A percentile compares a stretch with the other conserved stretches of the same genome.
phyloP scores from a whole-genome alignment of 2,888 invertebrate species.

The Ophion obscuratus region DNA sequence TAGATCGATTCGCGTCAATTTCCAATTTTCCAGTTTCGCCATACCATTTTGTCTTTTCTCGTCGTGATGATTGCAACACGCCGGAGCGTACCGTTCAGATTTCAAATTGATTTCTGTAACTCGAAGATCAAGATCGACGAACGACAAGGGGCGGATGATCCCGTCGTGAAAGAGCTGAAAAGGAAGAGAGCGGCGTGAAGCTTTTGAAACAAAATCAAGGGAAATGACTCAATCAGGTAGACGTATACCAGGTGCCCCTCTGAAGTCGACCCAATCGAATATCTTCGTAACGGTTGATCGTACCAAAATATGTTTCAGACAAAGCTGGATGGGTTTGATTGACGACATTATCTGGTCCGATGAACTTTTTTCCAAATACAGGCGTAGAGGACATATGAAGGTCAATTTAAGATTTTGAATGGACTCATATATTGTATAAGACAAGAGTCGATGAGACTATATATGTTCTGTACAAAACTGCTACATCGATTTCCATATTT shows the following conservation, averaged over 20 bases:
- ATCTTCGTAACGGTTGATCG: too few species aligned
- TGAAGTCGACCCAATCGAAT: too few species aligned
- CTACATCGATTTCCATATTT: too few species aligned
- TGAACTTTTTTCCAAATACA: too few species aligned
- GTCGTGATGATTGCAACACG: conserved; percentile 22
- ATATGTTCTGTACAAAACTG: too few species aligned
- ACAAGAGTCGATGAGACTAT: too few species aligned
- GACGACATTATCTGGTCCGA: too few species aligned
- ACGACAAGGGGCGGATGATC: conserved; percentile 25
- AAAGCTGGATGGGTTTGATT: too few species aligned
- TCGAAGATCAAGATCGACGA: conserved; percentile 26
- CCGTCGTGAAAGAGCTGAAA: not conserved
- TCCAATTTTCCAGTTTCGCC: conserved; percentile 37
- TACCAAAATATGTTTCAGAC: too few species aligned
- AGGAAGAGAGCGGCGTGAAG: not conserved
- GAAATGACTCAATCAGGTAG: too few species aligned
- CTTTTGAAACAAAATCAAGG: too few species aligned
- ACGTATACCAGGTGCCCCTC: too few species aligned
- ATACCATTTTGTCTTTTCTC: conserved; percentile 1
- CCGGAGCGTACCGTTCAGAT: conserved; percentile 33
- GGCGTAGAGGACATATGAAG: conserved; percentile 8
- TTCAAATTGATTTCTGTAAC: conserved; percentile 61
- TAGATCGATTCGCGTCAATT: conserved; percentile 20
- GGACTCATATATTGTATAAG: conserved; percentile 12
- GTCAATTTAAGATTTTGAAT: conserved; percentile 57